These are phyloP conservation scores for Scaptomyza graminum DNA, from an alignment of 1,140 invertebrate species.

Conservation along the genomic window DNA sequence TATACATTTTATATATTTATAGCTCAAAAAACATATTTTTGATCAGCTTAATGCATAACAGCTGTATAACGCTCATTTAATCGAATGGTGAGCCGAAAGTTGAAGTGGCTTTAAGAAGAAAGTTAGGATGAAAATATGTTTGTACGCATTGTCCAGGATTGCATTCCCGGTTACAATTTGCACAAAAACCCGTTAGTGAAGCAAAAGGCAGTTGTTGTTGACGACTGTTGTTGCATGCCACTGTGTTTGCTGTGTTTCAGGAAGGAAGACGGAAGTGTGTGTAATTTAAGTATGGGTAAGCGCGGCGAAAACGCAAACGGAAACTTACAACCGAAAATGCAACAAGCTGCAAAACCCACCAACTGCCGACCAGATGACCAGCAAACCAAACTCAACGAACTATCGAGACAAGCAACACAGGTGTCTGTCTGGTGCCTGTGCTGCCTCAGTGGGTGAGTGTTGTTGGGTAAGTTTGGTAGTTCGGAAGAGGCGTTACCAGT, in stretches of 20 bases:
- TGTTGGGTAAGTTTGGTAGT: neutral
- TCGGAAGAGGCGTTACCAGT: constrained; percentile 14
- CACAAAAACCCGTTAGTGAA: constrained; percentile 41
- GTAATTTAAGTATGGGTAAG: constrained; percentile 70
- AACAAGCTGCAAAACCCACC: constrained; percentile 60
- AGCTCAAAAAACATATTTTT: no score
- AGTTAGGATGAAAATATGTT: no score
- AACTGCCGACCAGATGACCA: constrained; percentile 33
- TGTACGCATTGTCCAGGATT: no score
- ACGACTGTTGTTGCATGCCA: constrained; percentile 4
- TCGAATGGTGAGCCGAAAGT: no score
- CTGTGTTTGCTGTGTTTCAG: constrained; percentile 31
- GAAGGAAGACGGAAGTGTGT: constrained; percentile 74
- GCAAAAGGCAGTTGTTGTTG: constrained; percentile 39
- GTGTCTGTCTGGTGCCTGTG: constrained; percentile 29
- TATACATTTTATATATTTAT: no score
- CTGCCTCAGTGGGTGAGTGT: neutral
- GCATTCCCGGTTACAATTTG: constrained; percentile 38
- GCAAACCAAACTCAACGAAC: constrained; percentile 7
- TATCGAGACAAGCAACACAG: constrained; percentile 44
- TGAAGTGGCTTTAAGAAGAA: no score
- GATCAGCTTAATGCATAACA: no score
- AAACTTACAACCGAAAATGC: constrained; percentile 63
- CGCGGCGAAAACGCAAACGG: constrained; percentile 27
- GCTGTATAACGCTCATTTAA: no score